These are phyloP conservation scores for Ifrita kowaldi DNA, from an alignment of 2,113 vertebrate species.

Conservation along the genomic window DNA sequence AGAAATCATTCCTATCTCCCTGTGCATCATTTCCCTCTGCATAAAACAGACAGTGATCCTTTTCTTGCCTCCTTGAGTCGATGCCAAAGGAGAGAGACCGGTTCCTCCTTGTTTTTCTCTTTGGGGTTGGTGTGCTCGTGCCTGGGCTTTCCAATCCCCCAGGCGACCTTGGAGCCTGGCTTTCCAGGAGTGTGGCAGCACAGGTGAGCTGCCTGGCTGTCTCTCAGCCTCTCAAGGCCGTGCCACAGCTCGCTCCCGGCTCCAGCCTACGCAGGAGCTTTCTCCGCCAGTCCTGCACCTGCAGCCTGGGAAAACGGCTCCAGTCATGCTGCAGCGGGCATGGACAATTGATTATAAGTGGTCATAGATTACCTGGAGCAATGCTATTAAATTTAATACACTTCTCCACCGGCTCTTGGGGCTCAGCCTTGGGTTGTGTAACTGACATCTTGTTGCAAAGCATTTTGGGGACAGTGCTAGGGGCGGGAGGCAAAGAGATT, in stretches of 20 bases:
- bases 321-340: slow-evolving; percentile 22
- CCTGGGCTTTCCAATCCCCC: neutral
- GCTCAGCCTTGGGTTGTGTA: slow-evolving; percentile 57
- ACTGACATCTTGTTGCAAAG: slow-evolving; percentile 47
- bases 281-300: slow-evolving; percentile 12
- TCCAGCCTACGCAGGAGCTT: neutral
- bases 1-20: neutral
- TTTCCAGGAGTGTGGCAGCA: neutral
- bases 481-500: slow-evolving; percentile 4
- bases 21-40: neutral
- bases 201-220: neutral
- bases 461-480: slow-evolving; percentile 36
- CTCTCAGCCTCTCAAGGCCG: neutral
- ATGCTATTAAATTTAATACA: slow-evolving; percentile 67
- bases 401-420: slow-evolving; percentile 25
- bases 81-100: neutral
- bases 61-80: neutral
- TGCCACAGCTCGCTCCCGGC: rapidly evolving
- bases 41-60: neutral
- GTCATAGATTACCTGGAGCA: slow-evolving; percentile 58
- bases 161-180: neutral
- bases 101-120: neutral
- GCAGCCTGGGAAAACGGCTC: neutral
- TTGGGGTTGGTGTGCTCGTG: rapidly evolving
- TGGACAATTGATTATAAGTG: slow-evolving; percentile 55